phyloP scores from a whole-genome alignment of 92 coral and sea anemone genomes.

The Porites cylindrica region DNA sequence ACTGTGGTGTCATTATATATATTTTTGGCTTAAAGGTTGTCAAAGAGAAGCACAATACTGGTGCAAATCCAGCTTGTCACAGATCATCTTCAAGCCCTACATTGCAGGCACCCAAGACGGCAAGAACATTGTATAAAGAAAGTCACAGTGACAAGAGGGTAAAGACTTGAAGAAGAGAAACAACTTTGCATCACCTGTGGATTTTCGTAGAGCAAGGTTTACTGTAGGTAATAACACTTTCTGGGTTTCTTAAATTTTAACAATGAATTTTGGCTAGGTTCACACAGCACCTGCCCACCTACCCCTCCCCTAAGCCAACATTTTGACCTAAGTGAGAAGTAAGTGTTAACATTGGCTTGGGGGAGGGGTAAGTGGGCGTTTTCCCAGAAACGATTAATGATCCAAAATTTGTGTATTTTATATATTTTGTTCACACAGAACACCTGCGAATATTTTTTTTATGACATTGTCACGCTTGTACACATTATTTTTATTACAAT shows the following conservation, averaged over 20 bases:
- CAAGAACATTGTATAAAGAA: neutral
- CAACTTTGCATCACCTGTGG: neutral
- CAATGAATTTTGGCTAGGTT: too few species aligned
- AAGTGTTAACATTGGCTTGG: too few species aligned
- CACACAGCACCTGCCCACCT: too few species aligned
- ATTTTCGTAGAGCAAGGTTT: neutral
- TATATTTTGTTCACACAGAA: too few species aligned
- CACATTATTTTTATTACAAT: too few species aligned
- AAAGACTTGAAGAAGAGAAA: neutral
- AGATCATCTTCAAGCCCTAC: neutral
- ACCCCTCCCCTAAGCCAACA: too few species aligned
- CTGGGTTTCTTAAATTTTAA: neutral
- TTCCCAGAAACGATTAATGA: too few species aligned
- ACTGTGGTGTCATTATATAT: neutral
- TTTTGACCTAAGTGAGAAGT: too few species aligned
- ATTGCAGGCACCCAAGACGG: neutral
- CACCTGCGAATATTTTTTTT: too few species aligned
- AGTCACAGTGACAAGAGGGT: neutral
- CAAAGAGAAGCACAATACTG: constrained; percentile 7
- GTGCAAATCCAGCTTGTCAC: neutral
- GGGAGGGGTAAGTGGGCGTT: too few species aligned
- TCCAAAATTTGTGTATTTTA: too few species aligned
- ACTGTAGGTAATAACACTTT: neutral
- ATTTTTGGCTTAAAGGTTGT: neutral
- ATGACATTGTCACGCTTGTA: too few species aligned